Evolutionary conservation across 1,140 invertebrate genomes (phyloP).

Genomic region (Pentalonia nigronervosa): DNA sequence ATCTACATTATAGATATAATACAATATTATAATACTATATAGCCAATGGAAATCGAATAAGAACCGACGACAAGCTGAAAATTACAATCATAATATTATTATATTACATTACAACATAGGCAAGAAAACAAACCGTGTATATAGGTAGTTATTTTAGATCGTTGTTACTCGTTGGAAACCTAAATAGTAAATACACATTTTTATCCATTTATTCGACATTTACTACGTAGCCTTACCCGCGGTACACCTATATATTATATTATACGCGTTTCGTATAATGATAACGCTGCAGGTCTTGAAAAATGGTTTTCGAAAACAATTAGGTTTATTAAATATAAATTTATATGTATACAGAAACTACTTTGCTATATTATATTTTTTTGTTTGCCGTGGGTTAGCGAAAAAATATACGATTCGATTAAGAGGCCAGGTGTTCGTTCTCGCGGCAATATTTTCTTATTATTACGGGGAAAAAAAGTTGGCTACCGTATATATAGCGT

Average conservation of each 20-base stretch:
- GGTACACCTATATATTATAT: not conserved
- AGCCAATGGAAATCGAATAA: not conserved
- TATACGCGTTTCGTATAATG: not conserved
- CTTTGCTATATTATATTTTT: conserved; percentile 25
- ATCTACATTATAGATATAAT: too few relatives aligned
- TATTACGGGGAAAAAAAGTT: conserved; percentile 22
- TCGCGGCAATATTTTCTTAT: conserved; percentile 14
- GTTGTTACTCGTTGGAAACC: not conserved
- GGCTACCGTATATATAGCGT: not conserved
- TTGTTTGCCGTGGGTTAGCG: not conserved
- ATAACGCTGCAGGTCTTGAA: not conserved
- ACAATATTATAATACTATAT: not conserved
- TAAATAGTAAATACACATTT: not conserved
- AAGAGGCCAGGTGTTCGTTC: conserved; percentile 48
- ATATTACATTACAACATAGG: not conserved
- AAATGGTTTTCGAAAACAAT: conserved; percentile 17
- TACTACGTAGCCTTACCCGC: not conserved
- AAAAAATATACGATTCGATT: conserved; percentile 33
- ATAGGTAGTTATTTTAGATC: not conserved
- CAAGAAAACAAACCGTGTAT: not conserved
- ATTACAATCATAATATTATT: not conserved
- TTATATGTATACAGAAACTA: not conserved
- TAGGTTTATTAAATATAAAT: conserved; percentile 42
- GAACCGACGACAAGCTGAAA: not conserved
- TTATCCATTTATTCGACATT: not conserved